Conservation (phyloP, 2,113 vertebrate genomes). For the Megatriorchis doriae region DNA sequence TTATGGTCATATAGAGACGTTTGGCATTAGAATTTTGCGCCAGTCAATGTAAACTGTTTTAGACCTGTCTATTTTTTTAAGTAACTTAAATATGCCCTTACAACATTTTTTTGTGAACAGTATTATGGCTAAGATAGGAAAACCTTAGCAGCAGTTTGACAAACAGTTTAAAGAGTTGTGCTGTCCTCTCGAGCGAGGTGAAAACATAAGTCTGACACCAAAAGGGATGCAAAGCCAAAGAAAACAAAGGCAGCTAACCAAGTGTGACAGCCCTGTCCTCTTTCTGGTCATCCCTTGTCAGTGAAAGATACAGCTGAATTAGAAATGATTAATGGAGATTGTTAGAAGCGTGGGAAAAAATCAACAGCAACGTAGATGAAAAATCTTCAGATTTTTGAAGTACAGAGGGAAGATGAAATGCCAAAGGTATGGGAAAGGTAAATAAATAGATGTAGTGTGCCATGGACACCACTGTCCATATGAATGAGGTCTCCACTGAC, state of each 20-base stretch:
- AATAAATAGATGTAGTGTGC: neutral
- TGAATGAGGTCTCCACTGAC: neutral
- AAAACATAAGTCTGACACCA: neutral
- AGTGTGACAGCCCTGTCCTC: neutral
- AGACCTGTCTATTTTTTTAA: neutral
- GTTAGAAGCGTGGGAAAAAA: neutral
- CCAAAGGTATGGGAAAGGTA: neutral
- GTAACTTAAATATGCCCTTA: neutral
- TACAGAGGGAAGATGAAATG: neutral
- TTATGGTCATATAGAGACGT: neutral
- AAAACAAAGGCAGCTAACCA: neutral
- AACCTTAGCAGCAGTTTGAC: neutral
- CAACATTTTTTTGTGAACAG: neutral
- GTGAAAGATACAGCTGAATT: neutral
- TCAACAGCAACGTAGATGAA: neutral
- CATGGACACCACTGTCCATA: neutral
- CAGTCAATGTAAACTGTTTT: neutral
- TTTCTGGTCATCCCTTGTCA: neutral
- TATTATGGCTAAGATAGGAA: neutral
- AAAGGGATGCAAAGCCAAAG: neutral
- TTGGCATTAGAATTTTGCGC: neutral
- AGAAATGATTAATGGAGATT: neutral
- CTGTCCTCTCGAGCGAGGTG: neutral
- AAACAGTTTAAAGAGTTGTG: fast-evolving
- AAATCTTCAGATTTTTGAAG: neutral